Evolutionary conservation across 2,113 vertebrate genomes (phyloP).

Genomic region (Calyptomena viridis): DNA sequence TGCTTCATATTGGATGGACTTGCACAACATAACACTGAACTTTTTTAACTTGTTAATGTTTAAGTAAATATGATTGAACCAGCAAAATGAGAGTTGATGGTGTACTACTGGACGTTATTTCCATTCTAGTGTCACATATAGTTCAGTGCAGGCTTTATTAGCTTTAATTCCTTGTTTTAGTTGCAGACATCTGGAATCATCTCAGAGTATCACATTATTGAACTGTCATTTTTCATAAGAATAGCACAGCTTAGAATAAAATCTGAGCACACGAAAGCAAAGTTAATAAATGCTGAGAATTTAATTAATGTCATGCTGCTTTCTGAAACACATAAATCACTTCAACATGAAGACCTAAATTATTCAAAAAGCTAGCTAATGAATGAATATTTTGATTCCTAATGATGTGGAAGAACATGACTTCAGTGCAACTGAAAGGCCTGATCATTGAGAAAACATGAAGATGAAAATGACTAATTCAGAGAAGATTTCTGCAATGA

Average conservation of each 20-base stretch:
- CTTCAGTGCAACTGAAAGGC: background rate
- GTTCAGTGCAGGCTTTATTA: background rate
- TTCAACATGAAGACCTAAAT: background rate
- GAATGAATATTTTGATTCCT: background rate
- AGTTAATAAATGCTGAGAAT: background rate
- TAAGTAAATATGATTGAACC: background rate
- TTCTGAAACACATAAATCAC: background rate
- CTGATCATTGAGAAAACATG: background rate
- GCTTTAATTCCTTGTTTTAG: background rate
- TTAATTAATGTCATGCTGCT: background rate
- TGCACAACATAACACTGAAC: background rate
- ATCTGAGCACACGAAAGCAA: background rate
- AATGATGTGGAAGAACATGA: background rate
- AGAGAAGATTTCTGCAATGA: background rate
- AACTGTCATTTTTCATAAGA: background rate
- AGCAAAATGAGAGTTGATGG: background rate
- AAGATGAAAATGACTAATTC: background rate
- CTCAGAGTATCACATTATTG: background rate
- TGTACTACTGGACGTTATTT: background rate
- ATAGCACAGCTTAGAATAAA: background rate
- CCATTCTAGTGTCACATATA: background rate
- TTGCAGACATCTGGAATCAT: background rate
- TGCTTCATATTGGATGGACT: background rate
- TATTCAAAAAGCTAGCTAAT: background rate
- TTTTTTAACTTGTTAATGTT: background rate